Base-by-base conservation (phyloP, 2,113 vertebrate genomes). In the Gulo gulo region DNA sequence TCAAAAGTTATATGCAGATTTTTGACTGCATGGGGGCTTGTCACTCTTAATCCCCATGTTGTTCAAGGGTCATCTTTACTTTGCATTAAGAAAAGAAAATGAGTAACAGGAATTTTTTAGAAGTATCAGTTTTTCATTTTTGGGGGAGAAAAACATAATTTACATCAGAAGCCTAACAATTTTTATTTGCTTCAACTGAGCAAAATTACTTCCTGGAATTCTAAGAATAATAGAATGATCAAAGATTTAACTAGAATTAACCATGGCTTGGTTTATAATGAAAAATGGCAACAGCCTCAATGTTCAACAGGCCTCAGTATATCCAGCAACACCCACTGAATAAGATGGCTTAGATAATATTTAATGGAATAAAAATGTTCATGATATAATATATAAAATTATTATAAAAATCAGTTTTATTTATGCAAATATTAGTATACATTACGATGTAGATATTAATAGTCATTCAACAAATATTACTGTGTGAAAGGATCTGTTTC, bases 181-280 rank as follows among this genome's bases (percentile, higher is more conserved):
- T 0, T 91, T 50, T 50, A 76, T 71, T 86, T 84, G n/a, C 11
- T 36, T 82, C 26, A 89, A n/a, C 31, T 85, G 57, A 89, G 42
- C 11, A 85, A 71, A 61, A 84, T 74, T 71, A n/a, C 34, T 74
- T 74, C 21, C 83, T 93, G 15, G 24, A 69, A 78, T 95, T 85
- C 14, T 82, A 92, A 86, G n/a, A 84, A 84, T 88, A 69, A 79
- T 39, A 20, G 39, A 55, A 76, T 76, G 16, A 76, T 85, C 6
- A 26, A 71, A 78, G 4, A 81, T 86, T 92, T 94, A 74, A 21
- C 34, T 87, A 57, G n/a, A 92, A 82, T 78, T 86, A 94, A 89
- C 50, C 31, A 55, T 92, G 18, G 18, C 42, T 89, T 92, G 11
- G 1, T 50, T 86, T 81, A 69, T 95, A 50, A 84, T 67, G 20